Conservation (phyloP, 2,888 invertebrate species). For the Thymelicus lineola region DNA sequence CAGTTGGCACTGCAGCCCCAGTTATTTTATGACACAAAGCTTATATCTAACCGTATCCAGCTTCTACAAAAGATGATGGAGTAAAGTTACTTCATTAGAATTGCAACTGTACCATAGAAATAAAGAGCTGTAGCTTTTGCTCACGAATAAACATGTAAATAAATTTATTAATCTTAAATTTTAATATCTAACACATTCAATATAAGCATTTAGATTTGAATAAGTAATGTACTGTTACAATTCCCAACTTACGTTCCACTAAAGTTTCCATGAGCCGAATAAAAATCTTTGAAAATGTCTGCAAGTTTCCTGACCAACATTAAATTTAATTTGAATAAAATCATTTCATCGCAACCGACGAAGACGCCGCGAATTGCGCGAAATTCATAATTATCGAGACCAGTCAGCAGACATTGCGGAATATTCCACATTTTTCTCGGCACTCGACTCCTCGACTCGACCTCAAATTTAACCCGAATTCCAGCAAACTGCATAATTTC, state of each 20-base stretch:
- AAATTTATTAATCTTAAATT: too few species aligned
- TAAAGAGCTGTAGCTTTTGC: too few species aligned
- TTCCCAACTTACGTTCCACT: background rate
- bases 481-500: slow-evolving; percentile 82
- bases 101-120: too few species aligned
- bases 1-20: too few species aligned
- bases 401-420: slow-evolving; percentile 39
- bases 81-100: too few species aligned
- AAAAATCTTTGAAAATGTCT: slow-evolving; percentile 24
- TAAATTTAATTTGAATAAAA: slow-evolving; percentile 35
- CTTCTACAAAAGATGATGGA: too few species aligned
- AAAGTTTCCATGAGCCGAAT: slow-evolving; percentile 4
- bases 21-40: too few species aligned
- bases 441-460: slow-evolving; percentile 68
- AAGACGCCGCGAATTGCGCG: slow-evolving; percentile 30
- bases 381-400: slow-evolving; percentile 37
- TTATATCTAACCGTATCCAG: too few species aligned
- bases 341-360: slow-evolving; percentile 23
- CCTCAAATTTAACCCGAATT: slow-evolving; percentile 80
- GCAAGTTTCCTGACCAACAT: slow-evolving; percentile 23
- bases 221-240: background rate
- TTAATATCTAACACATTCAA: too few species aligned
- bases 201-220: background rate
- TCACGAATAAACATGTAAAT: too few species aligned
- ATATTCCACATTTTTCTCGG: slow-evolving; percentile 61